A percentile compares a stretch with the other conserved stretches of the same genome.
Evolutionary conservation across 2,888 invertebrate genomes (phyloP).

Genomic region (Plebejus argus): DNA sequence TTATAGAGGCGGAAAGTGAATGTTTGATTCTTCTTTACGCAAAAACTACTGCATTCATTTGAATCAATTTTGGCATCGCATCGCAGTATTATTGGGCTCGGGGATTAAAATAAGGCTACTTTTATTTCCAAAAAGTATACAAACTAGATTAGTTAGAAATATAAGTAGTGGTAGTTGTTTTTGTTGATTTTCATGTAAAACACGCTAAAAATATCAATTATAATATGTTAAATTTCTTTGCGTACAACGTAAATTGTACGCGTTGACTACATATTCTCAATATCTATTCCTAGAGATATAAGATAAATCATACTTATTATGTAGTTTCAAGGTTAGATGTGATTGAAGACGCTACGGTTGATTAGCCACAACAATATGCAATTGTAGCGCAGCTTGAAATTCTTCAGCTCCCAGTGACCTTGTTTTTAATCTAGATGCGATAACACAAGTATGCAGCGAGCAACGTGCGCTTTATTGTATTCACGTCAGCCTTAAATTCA

Average conservation of each 20-base stretch:
- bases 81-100: too few relatives aligned
- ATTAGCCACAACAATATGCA: slow-evolving; percentile 33
- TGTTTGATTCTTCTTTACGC: too few relatives aligned
- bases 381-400: slow-evolving; percentile 26
- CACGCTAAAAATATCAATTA: neutral
- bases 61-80: too few relatives aligned
- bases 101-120: too few relatives aligned
- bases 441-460: slow-evolving; percentile 55
- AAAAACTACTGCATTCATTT: too few relatives aligned
- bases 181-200: neutral
- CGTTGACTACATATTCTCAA: too few relatives aligned
- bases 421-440: slow-evolving; percentile 54
- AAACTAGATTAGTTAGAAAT: too few relatives aligned
- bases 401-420: slow-evolving; percentile 50
- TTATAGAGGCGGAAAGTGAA: too few relatives aligned
- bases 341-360: slow-evolving; percentile 21
- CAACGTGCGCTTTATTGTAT: slow-evolving; percentile 22
- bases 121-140: too few relatives aligned
- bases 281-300: neutral
- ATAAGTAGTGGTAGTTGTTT: too few relatives aligned
- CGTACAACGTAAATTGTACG: too few relatives aligned
- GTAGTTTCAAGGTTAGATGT: slow-evolving; percentile 34
- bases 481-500: slow-evolving; percentile 27
- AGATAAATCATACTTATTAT: slow-evolving; percentile 37
- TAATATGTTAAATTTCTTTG: too few relatives aligned